phyloP scores from a whole-genome alignment of 1,140 invertebrate genomes.

The Elysia chlorotica region DNA sequence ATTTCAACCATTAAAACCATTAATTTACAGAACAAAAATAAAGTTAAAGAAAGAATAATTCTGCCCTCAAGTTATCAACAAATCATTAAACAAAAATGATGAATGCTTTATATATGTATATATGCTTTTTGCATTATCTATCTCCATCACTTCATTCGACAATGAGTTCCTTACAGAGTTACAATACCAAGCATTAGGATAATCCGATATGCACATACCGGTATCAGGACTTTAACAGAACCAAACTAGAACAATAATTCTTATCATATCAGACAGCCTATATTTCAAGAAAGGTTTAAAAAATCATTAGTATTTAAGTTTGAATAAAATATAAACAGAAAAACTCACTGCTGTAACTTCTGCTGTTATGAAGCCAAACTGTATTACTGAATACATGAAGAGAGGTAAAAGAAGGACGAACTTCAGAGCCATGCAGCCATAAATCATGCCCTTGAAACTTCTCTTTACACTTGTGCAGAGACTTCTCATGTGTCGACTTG shows the following conservation, averaged over 20 bases:
- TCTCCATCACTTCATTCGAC: too few species aligned
- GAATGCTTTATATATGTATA: too few species aligned
- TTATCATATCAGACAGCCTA: not conserved
- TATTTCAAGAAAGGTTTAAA: not conserved
- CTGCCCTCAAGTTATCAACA: too few species aligned
- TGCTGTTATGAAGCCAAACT: constrained; percentile 38
- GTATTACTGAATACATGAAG: constrained; percentile 37
- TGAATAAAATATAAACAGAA: not conserved
- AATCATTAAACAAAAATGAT: too few species aligned
- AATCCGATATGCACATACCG: too few species aligned
- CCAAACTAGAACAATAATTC: not conserved
- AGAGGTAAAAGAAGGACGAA: constrained; percentile 38
- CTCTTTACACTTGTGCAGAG: constrained; percentile 21
- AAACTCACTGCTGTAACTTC: constrained; percentile 43
- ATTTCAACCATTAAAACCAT: too few species aligned
- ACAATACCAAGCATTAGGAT: too few species aligned
- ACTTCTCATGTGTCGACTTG: not conserved
- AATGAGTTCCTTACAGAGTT: not conserved
- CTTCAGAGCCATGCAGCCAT: constrained; percentile 31
- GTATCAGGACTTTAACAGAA: too few species aligned
- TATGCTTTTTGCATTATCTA: too few species aligned
- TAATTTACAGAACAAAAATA: too few species aligned
- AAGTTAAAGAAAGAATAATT: too few species aligned
- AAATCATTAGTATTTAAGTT: not conserved
- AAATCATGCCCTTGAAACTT: constrained; percentile 36